These are phyloP conservation scores for Bicyclus anynana DNA, from an alignment of 1,140 invertebrate genomes.

Conservation along the genomic window DNA sequence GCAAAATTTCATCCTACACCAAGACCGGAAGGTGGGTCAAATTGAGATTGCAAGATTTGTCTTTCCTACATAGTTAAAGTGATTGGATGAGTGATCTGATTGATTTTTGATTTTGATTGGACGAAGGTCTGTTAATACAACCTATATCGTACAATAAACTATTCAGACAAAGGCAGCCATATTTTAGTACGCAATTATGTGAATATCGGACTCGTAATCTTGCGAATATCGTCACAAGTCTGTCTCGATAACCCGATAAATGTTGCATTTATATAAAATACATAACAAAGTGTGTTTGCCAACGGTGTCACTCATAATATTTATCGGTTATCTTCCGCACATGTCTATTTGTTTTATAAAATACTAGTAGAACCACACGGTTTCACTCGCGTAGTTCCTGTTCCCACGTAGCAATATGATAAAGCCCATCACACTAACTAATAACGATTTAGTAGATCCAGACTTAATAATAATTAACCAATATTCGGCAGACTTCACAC, in stretches of 20 bases:
- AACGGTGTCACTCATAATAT: conserved; percentile 6
- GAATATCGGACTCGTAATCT: conserved; percentile 25
- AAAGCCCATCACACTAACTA: too few relatives aligned
- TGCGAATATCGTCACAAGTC: conserved; percentile 16
- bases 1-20: too few relatives aligned
- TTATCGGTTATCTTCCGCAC: background rate
- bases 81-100: too few relatives aligned
- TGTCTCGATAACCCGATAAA: conserved; percentile 34
- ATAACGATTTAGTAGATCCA: too few relatives aligned
- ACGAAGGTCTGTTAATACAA: background rate
- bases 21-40: too few relatives aligned
- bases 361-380: too few relatives aligned
- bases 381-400: too few relatives aligned
- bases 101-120: background rate
- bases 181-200: conserved; percentile 1
- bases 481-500: too few relatives aligned
- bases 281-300: conserved; percentile 1
- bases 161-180: background rate
- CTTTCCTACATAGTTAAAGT: too few relatives aligned
- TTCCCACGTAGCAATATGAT: too few relatives aligned
- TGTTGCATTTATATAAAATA: conserved; percentile 26
- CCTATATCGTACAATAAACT: background rate
- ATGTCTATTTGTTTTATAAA: background rate
- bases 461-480: too few relatives aligned
- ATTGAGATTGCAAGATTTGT: too few relatives aligned